Evolutionary conservation across 2,113 vertebrate species (phyloP), one percentile per base, ranked within the genome.

Genomic region (Lampris incognitus): DNA sequence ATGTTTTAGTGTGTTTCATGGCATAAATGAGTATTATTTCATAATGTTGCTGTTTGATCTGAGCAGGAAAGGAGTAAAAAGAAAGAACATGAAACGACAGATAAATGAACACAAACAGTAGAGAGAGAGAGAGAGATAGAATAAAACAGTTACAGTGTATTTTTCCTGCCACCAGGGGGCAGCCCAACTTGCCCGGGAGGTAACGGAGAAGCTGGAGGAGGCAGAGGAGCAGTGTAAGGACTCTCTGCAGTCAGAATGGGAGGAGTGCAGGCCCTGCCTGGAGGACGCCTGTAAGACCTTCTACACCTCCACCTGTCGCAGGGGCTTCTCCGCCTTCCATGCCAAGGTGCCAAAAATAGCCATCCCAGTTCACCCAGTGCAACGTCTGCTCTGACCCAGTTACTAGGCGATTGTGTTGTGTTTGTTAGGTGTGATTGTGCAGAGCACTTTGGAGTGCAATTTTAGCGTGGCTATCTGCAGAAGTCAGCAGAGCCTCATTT

Each of bases 231-330:
- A 94, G 55, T 98, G 97, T 76, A 95, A 92, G 81, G 85, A 89
- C 66, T 93, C 95, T 64, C 72, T 95, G 70, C 92, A 93, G 82
- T 82, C 89, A 44, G 89, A 92, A 69, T 97, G 96, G 97, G 95
- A 96, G 40, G 90, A 94, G 85, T 97, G 97, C 89, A 88, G 93
- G 68, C 91, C 94, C 51, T 98, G 97, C 71, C 93, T 98, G 87
- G 93, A 97, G 87, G 94, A 94, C 1, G 91, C 91, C 5, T 97
- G 96, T 67, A 94, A 96, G 88, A 92, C 81, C 67, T 96, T 95
- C 76, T 95, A 96, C 40, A 93, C 93, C 82, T 92, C 93, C 82
- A 93, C 86, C 69, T 97, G 96, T 87, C 95, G 90, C 54, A 88
- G 74, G 7, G 90, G 91, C 2, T 91, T 95, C 50, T 87, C 93